A percentile compares a stretch with the other conserved stretches of the same genome.
phyloP scores from a whole-genome alignment of 2,888 invertebrate species.

The Linyphia triangularis region DNA sequence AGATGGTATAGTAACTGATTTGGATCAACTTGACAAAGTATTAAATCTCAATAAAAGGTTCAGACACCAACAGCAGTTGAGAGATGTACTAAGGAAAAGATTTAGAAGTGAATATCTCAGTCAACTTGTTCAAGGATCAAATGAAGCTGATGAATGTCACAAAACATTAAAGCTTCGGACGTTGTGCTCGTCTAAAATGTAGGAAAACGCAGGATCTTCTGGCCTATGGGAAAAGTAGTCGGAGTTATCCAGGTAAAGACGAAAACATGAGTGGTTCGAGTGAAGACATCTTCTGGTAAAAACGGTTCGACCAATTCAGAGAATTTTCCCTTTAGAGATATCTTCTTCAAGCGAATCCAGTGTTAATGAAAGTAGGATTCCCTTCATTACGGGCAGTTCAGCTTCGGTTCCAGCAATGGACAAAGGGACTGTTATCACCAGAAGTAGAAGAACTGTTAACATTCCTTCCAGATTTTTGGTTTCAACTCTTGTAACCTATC shows the following conservation, averaged over 20 bases:
- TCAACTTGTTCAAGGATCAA: too few relatives aligned
- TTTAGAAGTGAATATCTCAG: constrained; percentile 3
- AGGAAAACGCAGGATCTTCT: neutral
- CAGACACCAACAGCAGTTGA: neutral
- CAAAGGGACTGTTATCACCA: too few relatives aligned
- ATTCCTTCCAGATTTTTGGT: too few relatives aligned
- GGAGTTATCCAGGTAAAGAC: neutral
- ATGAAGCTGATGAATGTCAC: too few relatives aligned
- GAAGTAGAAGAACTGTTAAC: too few relatives aligned
- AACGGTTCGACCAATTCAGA: neutral
- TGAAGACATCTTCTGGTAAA: neutral
- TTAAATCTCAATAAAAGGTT: neutral
- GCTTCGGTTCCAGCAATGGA: too few relatives aligned
- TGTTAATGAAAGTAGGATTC: too few relatives aligned
- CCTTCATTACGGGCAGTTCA: too few relatives aligned
- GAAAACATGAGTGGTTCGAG: neutral
- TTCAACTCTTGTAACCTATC: too few relatives aligned
- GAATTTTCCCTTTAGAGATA: neutral
- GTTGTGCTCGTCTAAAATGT: neutral
- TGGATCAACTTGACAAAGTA: neutral
- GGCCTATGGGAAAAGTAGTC: neutral
- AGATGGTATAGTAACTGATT: neutral
- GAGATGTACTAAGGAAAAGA: neutral
- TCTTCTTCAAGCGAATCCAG: too few relatives aligned
- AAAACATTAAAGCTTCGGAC: neutral